Base-by-base conservation (phyloP, 2,888 invertebrate species). In the Deilephila elpenor region DNA sequence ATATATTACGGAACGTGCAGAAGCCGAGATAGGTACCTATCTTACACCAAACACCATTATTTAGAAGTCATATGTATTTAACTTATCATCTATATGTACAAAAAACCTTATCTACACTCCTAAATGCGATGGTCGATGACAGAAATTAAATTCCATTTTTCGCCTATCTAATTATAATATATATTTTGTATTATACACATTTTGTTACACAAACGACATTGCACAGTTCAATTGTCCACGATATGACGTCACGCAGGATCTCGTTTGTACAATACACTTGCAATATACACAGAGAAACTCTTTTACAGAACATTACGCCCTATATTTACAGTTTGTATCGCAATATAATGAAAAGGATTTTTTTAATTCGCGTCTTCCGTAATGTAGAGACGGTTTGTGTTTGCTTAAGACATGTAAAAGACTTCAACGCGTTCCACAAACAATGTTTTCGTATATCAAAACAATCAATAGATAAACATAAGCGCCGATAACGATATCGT, bases 41-140 rank as follows among this genome's bases (percentile, higher is more conserved):
- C 86, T 91, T 92, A 94, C 91, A 94, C 93, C 94, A 89, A 93
- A 94, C 93, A 94, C 94, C 94, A 83, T 90, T 89, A 92, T 87
- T 89, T 88, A 90, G 81, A 86, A 88, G 83, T 88, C 84, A 85
- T 85, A 80, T 84, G 84, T 83, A 85, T 84, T 84, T 86, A 90
- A 82, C 90, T 93, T 93, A 93, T 8, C 64, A 34, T 73, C 85
- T 93, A 93, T 94, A 93, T 94, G 84, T 93, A 93, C 93, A 94
- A 84, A 88, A 85, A 67, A 67, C 6, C 89, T 90, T 92, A 89
- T 81, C 84, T 89, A 89, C 85, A 88, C 83, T 86, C 85, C 89
- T 89, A 91, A 87, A 87, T 88, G 90, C 89, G 89, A 93, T 93
- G 91, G 91, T 93, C 91, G 88, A 87, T 85, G 88, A 91, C 86